phyloP scores from a whole-genome alignment of 2,797 vertebrate genomes.

The Heterohyrax brucei region DNA sequence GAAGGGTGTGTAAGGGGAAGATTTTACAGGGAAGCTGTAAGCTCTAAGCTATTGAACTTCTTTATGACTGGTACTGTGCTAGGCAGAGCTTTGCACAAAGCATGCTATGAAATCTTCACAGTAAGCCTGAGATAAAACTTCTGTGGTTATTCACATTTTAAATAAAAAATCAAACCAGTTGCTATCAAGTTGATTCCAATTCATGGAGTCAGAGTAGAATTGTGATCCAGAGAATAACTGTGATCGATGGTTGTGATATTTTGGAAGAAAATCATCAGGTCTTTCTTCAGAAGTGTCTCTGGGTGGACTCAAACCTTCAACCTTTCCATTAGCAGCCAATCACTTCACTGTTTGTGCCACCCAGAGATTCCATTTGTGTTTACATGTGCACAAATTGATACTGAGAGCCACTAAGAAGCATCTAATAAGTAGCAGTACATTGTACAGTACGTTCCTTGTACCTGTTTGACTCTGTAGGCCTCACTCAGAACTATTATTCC shows the following conservation, averaged over 20 bases:
- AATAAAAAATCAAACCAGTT: neutral
- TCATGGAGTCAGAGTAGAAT: neutral
- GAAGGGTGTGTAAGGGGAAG: neutral
- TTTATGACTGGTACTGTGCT: too few relatives aligned
- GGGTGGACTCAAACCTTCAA: neutral
- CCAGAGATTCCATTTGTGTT: neutral
- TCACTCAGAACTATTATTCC: too few relatives aligned
- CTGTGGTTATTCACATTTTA: neutral
- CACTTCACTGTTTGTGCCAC: neutral
- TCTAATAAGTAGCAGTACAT: neutral
- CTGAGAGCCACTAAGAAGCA: neutral
- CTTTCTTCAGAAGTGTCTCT: neutral
- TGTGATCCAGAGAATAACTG: neutral
- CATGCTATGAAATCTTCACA: neutral
- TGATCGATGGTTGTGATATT: neutral
- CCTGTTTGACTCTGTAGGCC: neutral
- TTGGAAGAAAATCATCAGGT: neutral
- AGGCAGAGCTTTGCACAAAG: neutral
- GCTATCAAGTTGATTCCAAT: neutral
- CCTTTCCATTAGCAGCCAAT: neutral
- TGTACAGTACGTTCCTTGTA: neutral
- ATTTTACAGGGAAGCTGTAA: too few relatives aligned
- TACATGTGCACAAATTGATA: neutral
- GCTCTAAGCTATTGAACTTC: neutral
- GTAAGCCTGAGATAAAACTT: neutral